A percentile compares a stretch with the other conserved stretches of the same genome.
phyloP scores from a whole-genome alignment of 2,888 invertebrate genomes.

The Clanis bilineata region DNA sequence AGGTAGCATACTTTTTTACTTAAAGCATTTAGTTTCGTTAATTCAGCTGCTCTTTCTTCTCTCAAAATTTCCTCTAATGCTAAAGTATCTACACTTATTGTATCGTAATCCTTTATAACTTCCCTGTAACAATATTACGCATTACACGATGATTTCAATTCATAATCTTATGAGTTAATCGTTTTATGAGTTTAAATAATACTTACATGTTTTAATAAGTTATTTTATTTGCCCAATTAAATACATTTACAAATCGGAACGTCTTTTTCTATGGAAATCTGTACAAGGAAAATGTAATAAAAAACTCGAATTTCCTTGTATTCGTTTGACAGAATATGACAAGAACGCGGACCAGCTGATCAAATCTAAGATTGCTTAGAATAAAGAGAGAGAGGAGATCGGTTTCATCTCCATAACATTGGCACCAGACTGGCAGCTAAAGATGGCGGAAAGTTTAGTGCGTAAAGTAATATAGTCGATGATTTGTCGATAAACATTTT shows the following conservation, averaged over 20 bases:
- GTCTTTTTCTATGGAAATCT: background rate
- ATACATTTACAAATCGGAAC: background rate
- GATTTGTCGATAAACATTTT: too few relatives aligned
- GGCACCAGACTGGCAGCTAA: too few relatives aligned
- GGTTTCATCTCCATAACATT: too few relatives aligned
- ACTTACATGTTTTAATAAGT: constrained; percentile 1
- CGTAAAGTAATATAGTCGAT: too few relatives aligned
- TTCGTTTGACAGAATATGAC: background rate
- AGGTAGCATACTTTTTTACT: constrained; percentile 66
- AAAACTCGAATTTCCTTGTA: constrained; percentile 1
- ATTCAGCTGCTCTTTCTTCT: constrained; percentile 61
- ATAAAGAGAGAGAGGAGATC: too few relatives aligned
- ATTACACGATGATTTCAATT: background rate
- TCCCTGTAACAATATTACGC: constrained; percentile 52
- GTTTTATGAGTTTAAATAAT: background rate
- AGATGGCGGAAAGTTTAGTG: too few relatives aligned
- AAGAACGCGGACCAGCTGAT: background rate
- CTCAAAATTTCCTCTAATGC: constrained; percentile 58
- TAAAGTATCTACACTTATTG: constrained; percentile 65
- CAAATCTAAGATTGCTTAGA: too few relatives aligned
- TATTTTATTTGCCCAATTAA: background rate
- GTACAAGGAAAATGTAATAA: constrained; percentile 14
- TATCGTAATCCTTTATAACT: constrained; percentile 48
- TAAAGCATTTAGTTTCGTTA: constrained; percentile 56
- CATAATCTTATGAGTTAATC: background rate